Base-by-base conservation (phyloP, 2,797 vertebrate genomes). In the Danionella dracula region DNA sequence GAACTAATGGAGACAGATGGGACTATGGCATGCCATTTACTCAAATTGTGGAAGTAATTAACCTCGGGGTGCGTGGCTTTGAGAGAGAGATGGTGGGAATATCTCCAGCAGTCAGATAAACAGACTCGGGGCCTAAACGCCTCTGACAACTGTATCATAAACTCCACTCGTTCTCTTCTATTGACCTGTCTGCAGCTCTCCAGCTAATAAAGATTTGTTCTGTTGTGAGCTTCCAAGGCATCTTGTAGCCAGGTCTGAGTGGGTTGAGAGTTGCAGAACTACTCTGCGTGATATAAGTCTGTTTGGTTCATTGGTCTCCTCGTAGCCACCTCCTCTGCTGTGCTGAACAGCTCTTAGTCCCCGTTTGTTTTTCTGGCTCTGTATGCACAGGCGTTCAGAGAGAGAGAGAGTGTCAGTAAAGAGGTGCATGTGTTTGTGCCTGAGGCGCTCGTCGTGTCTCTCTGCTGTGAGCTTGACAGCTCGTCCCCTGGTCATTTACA, bases 41-140 rank as follows among this genome's bases (percentile, higher is more conserved):
- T 92, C 88, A 92, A 91, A 92, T 92, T 92, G 92, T 90, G 92
- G 88, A 92, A 92, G 90, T 92, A 93, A 93, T 93, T 93, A 93
- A 93, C 92, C 92, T 91, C 88, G 90, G 92, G 91, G 91, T 92
- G 88, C 88, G 88, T 65, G 65, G 90, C 89, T 91, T 91, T 88
- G 88, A 84, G 90, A 90, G 90, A 91, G 91, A 91, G 90, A 91
- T 89, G 89, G 88, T 90, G 88, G 82, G 86, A 91, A 88, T 89
- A 90, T 90, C 87, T 90, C 84, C 84, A 85, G 84, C 88, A 81
- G 73, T 88, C 77, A 77, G 89, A 81, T 92, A 91, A 92, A 92
- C 90, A 92, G 91, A 92, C 90, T 90, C 88, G 77, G 80, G 82
- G 88, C 89, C 89, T 93, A 92, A 92, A 88, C 88, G 88, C 79